phyloP scores from a whole-genome alignment of 2,797 vertebrate species.

The Triplophysa bombifrons region DNA sequence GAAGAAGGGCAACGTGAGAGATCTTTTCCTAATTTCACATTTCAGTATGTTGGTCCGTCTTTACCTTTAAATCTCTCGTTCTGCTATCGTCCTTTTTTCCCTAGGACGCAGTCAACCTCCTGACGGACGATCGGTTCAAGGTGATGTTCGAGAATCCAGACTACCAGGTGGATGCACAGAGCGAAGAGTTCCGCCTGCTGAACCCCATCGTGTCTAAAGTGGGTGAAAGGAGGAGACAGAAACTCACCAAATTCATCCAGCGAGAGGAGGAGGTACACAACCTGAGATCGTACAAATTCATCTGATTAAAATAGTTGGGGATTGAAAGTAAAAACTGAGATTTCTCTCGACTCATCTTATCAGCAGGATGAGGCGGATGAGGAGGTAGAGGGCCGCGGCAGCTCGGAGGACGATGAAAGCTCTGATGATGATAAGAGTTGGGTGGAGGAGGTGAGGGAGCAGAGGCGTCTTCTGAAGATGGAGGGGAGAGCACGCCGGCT shows the following conservation, averaged over 20 bases:
- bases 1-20: constrained; percentile 89
- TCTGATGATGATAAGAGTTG: constrained; percentile 96
- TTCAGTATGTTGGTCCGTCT: not conserved
- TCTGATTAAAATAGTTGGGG: too few relatives aligned
- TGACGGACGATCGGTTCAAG: constrained; percentile 94
- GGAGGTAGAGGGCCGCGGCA: constrained; percentile 89
- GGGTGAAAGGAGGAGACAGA: constrained; percentile 89
- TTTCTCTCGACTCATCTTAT: not conserved
- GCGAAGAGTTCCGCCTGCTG: constrained; percentile 94
- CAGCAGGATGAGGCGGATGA: constrained; percentile 82
- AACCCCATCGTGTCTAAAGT: constrained; percentile 97
- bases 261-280: constrained; percentile 77
- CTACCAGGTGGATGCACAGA: constrained; percentile 95
- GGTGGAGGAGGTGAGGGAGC: constrained; percentile 97
- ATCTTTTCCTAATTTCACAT: not conserved
- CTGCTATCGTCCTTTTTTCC: not conserved
- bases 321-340: too few relatives aligned
- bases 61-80: not conserved
- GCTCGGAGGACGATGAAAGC: constrained; percentile 94
- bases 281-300: too few relatives aligned
- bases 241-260: constrained; percentile 80
- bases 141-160: constrained; percentile 99
- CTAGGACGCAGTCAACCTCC: constrained; percentile 86
- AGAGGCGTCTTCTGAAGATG: constrained; percentile 84
- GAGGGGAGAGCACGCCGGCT: constrained; percentile 80